Percentiles rank a stretch among this genome's conserved stretches.
Conservation (phyloP, 1,140 invertebrate species). For the Bradysia coprophila region DNA sequence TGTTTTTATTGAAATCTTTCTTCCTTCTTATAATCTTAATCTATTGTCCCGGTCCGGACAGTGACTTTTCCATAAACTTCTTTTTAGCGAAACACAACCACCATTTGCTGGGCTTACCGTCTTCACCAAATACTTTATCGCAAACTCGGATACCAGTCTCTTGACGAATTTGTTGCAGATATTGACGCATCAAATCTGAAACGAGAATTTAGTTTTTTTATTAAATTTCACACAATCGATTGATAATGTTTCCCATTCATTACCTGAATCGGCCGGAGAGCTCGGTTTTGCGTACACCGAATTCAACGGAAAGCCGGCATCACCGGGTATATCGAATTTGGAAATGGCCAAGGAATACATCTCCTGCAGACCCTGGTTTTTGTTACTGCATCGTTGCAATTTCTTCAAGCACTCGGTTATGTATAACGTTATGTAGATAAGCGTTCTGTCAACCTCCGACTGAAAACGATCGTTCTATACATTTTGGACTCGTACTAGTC, state of each 20-base stretch:
- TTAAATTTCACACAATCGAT: background rate
- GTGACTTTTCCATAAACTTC: conserved; percentile 99
- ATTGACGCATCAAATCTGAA: conserved; percentile 79
- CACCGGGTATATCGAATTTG: conserved; percentile 94
- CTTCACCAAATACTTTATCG: conserved; percentile 82
- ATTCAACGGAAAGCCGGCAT: conserved; percentile 90
- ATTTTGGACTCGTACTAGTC: too few relatives aligned
- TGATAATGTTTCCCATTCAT: conserved; percentile 3
- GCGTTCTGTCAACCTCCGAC: conserved; percentile 84
- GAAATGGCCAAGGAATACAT: conserved; percentile 91
- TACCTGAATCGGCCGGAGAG: conserved; percentile 59
- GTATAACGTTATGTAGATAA: conserved; percentile 98
- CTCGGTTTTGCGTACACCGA: conserved; percentile 85
- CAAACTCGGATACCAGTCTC: conserved; percentile 82
- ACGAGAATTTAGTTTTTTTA: conserved; percentile 8
- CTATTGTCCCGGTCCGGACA: conserved; percentile 28
- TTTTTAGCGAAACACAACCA: conserved; percentile 99
- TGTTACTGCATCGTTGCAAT: conserved; percentile 77
- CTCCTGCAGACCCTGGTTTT: conserved; percentile 81
- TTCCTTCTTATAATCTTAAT: background rate
- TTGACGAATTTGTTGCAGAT: conserved; percentile 86
- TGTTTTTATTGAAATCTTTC: too few relatives aligned
- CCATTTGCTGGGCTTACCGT: conserved; percentile 96
- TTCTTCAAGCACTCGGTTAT: conserved; percentile 96
- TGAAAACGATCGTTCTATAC: too few relatives aligned